Evolutionary conservation across 2,797 vertebrate genomes (phyloP), one percentile per base, ranked within the genome.

Genomic region (Cercopithecus mitis): DNA sequence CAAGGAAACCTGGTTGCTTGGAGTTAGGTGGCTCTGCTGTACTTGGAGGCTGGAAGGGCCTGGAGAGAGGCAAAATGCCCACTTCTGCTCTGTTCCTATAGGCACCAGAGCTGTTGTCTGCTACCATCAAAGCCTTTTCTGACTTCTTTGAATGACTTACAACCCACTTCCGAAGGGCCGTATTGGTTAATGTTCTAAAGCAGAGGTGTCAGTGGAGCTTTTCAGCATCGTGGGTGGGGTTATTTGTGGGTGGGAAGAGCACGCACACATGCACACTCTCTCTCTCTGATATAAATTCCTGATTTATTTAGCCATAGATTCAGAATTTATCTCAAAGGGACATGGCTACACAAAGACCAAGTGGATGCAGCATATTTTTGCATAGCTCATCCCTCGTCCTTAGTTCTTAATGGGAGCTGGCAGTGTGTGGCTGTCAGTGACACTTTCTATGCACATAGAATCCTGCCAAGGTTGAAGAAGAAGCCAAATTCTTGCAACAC

Each of bases 401-500:
- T 72, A 25, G 43, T 79, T 95, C 83, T 91, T 93, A 88, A 86
- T 97, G 90, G 95, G 91, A 97, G 88, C 19, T 95, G 97, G 96
- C 96, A 95, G 90, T 41, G n/a, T 76, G 77, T 73, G 82, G 92
- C 92, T 97, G 95, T 86, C 88, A 84, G 87, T 61, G 91, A 92
- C 95, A 95, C 95, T 97, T 93, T 96, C 94, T 93, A 75, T 87
- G 95, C 81, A 87, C 93, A 86, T 33, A 95, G 90, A 88, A 96
- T 80, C 85, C 82, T 95, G 96, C 97, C 97, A 97, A 92, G 95
- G 93, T 88, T 81, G 98, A 95, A 83, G 79, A 83, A 72, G 97
- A 95, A 95, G 97, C 97, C 97, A 97, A 82, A 72, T 87, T 86
- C 88, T 92, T 30, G 45, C 73, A 90, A 39, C 58, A 50, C 75